phyloP scores from a whole-genome alignment of 1,140 invertebrate species.

The Neodiprion fabricii region DNA sequence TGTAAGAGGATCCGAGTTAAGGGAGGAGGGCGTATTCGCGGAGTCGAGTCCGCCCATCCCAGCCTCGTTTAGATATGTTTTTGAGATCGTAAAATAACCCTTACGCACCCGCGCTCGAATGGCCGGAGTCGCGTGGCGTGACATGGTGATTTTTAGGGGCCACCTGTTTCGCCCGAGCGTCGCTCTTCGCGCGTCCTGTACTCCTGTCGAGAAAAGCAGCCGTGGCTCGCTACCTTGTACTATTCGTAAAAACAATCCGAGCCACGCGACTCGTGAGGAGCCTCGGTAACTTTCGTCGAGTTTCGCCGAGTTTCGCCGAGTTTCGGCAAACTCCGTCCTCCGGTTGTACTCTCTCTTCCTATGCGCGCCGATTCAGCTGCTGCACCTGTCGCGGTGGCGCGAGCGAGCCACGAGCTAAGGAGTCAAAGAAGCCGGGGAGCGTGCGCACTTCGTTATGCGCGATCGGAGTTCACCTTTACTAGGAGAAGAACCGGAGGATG shows the following conservation, averaged over 20 bases:
- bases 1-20: too few relatives aligned
- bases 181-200: constrained; percentile 13
- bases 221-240: too few relatives aligned
- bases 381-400: constrained; percentile 9
- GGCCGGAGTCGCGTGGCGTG: constrained; percentile 27
- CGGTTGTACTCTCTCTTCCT: neutral
- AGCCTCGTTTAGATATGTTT: neutral
- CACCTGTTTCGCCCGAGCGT: constrained; percentile 41
- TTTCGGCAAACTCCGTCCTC: neutral
- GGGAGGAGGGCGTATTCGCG: too few relatives aligned
- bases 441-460: constrained; percentile 12
- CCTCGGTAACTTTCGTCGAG: neutral
- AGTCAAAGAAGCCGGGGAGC: constrained; percentile 6
- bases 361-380: neutral
- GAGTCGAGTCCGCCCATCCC: neutral
- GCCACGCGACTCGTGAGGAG: neutral
- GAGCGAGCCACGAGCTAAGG: neutral
- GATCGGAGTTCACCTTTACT: too few relatives aligned
- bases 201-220: neutral
- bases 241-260: too few relatives aligned
- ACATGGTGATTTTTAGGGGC: constrained; percentile 35
- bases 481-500: too few relatives aligned
- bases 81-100: constrained; percentile 7
- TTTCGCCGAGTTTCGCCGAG: neutral
- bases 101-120: constrained; percentile 23